Evolutionary conservation across 2,888 invertebrate genomes (phyloP).

Genomic region (Eristalis intricaria): DNA sequence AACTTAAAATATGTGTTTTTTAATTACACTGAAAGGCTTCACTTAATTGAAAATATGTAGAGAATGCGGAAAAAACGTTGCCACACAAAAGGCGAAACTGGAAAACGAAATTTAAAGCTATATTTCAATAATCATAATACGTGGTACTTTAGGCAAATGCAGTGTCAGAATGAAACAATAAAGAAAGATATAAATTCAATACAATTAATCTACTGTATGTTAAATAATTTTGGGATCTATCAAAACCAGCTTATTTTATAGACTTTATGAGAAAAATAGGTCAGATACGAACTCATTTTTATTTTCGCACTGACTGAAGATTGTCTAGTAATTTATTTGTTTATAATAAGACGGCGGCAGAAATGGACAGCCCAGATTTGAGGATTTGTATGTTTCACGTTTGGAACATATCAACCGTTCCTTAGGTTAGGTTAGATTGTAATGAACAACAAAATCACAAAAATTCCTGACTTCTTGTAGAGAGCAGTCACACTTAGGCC

Average conservation of each 20-base stretch:
- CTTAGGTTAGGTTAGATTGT: too few species aligned
- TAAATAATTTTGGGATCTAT: background rate
- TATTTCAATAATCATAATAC: background rate
- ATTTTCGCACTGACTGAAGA: background rate
- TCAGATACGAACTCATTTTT: background rate
- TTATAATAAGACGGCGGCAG: too few species aligned
- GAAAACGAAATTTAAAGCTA: too few species aligned
- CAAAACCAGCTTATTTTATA: background rate
- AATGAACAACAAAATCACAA: too few species aligned
- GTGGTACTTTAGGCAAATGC: background rate
- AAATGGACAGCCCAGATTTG: too few species aligned
- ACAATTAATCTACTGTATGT: background rate
- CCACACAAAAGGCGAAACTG: background rate
- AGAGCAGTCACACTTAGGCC: too few species aligned
- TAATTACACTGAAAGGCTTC: background rate
- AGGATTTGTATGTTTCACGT: too few species aligned
- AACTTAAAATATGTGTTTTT: slow-evolving; percentile 1
- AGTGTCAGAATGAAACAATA: background rate
- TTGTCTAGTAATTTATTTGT: too few species aligned
- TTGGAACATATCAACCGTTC: too few species aligned
- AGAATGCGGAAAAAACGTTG: background rate
- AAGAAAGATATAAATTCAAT: background rate
- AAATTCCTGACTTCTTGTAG: too few species aligned
- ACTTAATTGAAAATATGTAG: background rate
- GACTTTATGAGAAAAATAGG: background rate